Evolutionary conservation across 2,888 invertebrate genomes (phyloP), one percentile per base, ranked within the genome.

Genomic region (Trissolcus brochymenae): DNA sequence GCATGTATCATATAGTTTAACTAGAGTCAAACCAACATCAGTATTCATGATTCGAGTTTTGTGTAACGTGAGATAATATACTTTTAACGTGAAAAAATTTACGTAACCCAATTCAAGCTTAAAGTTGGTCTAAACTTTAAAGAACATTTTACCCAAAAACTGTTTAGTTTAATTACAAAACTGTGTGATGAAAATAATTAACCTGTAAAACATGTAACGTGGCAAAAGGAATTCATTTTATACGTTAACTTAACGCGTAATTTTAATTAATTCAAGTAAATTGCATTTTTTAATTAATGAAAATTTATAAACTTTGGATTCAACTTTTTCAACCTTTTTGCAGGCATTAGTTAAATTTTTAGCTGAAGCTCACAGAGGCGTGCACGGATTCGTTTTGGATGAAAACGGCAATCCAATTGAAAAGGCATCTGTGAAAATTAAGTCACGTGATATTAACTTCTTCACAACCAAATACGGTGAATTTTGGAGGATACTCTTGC

Each of bases 401-500:
- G 92, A 93, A 81, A 92, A 92, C 84, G 95, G 95, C 61, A 92
- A 93, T 87, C 94, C 96, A 0, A 92, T 97, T 61, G 94, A 95
- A 83, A 93, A 94, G 61, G 96, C 95, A 9, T 92, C 93, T 6
- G 90, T 96, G 75, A 94, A 94, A 85, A 93, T 98, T 46, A 94
- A 94, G 87, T 93, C 94, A 0, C 92, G 97, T 59, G 95, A 96
- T 86, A 95, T 96, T 81, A 93, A 94, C 60, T 96, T 96, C 89
- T 94, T 94, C 87, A 95, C 95, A 61, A 96, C 96, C 7, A 94
- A 95, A 87, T 94, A 95, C 87, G 98, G 98, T n/a, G 98, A 98
- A 89, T 98, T 95, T 90, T 98, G 97, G 97, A 93, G 97, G 84
- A 93, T 98, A 76, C 90, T 98, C 19, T 90, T 97, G 76, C 97